phyloP scores from a whole-genome alignment of 1,140 invertebrate genomes.

The Drosophila rhopaloa region DNA sequence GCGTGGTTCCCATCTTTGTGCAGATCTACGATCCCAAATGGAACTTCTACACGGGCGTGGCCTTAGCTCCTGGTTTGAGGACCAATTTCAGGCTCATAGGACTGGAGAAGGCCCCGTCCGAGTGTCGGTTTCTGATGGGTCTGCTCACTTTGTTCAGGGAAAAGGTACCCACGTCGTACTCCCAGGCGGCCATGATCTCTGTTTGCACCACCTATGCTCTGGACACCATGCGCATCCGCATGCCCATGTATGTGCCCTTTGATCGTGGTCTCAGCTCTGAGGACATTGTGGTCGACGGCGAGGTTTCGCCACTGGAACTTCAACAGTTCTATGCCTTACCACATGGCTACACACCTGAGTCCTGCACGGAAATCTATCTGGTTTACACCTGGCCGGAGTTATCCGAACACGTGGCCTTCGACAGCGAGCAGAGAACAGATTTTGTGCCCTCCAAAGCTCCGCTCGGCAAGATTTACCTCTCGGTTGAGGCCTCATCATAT shows the following conservation, averaged over 20 bases:
- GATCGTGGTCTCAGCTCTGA: constrained; percentile 54
- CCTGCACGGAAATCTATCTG: constrained; percentile 91
- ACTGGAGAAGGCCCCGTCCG: constrained; percentile 91
- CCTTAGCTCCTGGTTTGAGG: constrained; percentile 89
- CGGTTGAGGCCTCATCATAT: constrained; percentile 88
- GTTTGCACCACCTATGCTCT: constrained; percentile 93
- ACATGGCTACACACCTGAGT: constrained; percentile 93
- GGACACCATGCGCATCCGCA: constrained; percentile 88
- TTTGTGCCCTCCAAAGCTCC: constrained; percentile 94
- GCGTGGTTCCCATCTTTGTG: constrained; percentile 93
- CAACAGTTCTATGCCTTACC: constrained; percentile 88
- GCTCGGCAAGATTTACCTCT: constrained; percentile 89
- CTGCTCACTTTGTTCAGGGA: constrained; percentile 92
- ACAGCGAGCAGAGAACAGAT: constrained; percentile 94
- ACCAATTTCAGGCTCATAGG: constrained; percentile 96
- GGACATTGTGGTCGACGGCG: constrained; percentile 56
- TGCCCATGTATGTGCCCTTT: constrained; percentile 74
- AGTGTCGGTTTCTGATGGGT: constrained; percentile 93
- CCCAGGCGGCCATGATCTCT: constrained; percentile 88
- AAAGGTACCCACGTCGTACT: constrained; percentile 88
- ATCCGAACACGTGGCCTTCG: constrained; percentile 93
- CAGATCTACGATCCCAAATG: constrained; percentile 93
- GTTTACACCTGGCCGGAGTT: constrained; percentile 95
- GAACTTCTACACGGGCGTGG: constrained; percentile 92
- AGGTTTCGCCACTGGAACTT: constrained; percentile 42